Base-by-base conservation (phyloP, 1,140 invertebrate species). In the Galleria mellonella region DNA sequence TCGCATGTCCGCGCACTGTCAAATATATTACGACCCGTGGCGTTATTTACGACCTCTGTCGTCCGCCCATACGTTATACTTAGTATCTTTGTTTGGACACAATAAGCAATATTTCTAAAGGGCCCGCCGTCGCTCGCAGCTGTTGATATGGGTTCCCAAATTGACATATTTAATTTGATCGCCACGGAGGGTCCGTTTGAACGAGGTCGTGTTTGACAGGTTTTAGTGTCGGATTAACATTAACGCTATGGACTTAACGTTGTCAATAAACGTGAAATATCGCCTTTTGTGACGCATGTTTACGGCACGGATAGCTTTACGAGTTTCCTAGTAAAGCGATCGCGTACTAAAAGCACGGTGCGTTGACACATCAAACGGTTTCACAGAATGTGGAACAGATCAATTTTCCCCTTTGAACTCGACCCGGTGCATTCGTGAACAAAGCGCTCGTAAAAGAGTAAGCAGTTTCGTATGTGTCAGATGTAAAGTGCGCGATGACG, bases 111-210 rank as follows among this genome's bases (percentile, higher is more conserved):
- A 85, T 85, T 85, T 85, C 78, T 82, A 83, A 82, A 81, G 75
- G 77, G 68, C 66, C 57, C 78, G 81, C 74, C 77, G 77, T 82
- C 79, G 67, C 67, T 72, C 63, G 73, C 82, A 85, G 82, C 82
- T 83, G 82, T 81, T 85, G 82, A 85, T 85, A 83, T 81, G 79
- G 79, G 82, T 85, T 67, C 72, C 72, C 70, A 78, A 85, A 85
- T 85, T 83, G 82, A 85, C 82, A 83, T 85, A 85, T 85, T 85
- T 85, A 85, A 85, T 85, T 85, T 81, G 79, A 85, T 83, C 75
- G 74, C 73, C 56, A 76, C 75, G 68, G 68, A 71, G 70, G 73
- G 65, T 62, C 70, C 59, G 63, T 55, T 60, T 50, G 68, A 60
- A 56, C 63, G 59, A 54, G 17, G 50, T 60, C 73, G 62, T 75